Conservation (phyloP, 2,113 vertebrate species). For the Hippocampus mohnikei region DNA sequence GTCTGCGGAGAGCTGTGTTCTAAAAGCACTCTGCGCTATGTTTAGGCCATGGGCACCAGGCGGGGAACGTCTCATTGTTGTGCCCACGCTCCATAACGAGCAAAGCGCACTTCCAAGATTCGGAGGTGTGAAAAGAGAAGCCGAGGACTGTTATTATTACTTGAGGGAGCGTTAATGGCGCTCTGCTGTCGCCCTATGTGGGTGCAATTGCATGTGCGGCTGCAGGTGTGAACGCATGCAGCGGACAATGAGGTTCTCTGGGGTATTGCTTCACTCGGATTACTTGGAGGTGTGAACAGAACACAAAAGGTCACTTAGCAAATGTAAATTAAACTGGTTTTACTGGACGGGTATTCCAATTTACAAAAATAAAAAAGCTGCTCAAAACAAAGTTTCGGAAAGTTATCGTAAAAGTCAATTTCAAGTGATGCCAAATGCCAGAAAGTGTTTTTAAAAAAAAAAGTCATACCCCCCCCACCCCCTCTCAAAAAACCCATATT, state of each 20-base stretch:
- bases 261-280: neutral
- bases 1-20: neutral
- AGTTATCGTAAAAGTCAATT: slow-evolving; percentile 1
- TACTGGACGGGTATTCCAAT: neutral
- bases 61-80: neutral
- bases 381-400: neutral
- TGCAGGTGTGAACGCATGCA: neutral
- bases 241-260: neutral
- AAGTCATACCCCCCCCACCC: neutral
- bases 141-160: neutral
- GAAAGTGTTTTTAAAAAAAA: neutral
- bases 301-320: neutral
- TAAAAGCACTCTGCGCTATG: slow-evolving; percentile 15
- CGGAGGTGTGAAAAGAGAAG: neutral
- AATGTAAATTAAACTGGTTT: neutral
- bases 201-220: neutral
- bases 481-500: neutral
- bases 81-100: neutral
- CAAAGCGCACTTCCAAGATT: neutral
- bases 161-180: neutral
- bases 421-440: neutral
- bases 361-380: neutral
- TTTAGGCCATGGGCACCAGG: slow-evolving; percentile 1
- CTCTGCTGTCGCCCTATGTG: neutral
- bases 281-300: neutral